phyloP scores from a whole-genome alignment of 2,797 vertebrate genomes.

The Syngnathus acus region DNA sequence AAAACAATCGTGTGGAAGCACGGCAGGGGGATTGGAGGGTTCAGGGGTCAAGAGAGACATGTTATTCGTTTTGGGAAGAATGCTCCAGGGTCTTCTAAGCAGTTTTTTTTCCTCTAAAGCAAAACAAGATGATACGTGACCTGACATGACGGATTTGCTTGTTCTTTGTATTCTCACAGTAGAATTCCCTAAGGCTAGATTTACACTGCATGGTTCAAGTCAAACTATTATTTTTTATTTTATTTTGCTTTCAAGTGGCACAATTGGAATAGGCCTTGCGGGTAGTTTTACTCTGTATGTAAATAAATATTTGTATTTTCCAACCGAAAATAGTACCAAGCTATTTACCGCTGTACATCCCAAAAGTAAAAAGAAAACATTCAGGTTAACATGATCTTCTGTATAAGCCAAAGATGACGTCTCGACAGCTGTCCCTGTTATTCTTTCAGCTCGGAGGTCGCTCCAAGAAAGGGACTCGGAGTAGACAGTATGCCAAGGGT shows the following conservation, averaged over 20 bases:
- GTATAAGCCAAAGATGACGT: slow-evolving; percentile 49
- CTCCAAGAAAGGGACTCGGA: slow-evolving; percentile 55
- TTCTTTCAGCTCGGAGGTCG: slow-evolving; percentile 46
- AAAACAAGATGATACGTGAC: slow-evolving; percentile 17
- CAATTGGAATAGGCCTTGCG: background rate
- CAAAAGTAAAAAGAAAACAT: background rate
- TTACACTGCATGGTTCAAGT: background rate
- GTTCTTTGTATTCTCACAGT: background rate
- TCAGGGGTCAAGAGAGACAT: slow-evolving; percentile 59
- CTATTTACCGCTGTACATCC: background rate
- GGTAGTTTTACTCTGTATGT: no score
- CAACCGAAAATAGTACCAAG: no score
- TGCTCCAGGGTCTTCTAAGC: slow-evolving; percentile 33
- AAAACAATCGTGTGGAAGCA: slow-evolving; percentile 55
- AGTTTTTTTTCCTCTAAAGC: slow-evolving; percentile 21
- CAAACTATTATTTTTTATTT: background rate
- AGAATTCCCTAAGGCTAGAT: slow-evolving; percentile 1
- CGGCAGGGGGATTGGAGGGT: slow-evolving; percentile 15
- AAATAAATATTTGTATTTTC: no score
- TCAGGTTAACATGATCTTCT: slow-evolving; percentile 46
- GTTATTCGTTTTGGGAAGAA: slow-evolving; percentile 54
- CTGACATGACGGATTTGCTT: slow-evolving; percentile 16
- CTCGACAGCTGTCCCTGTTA: slow-evolving; percentile 64
- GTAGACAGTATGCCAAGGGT: slow-evolving; percentile 61
- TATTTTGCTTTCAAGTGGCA: background rate